Evolutionary conservation across 2,113 vertebrate genomes (phyloP).

Genomic region (Oenanthe melanoleuca): DNA sequence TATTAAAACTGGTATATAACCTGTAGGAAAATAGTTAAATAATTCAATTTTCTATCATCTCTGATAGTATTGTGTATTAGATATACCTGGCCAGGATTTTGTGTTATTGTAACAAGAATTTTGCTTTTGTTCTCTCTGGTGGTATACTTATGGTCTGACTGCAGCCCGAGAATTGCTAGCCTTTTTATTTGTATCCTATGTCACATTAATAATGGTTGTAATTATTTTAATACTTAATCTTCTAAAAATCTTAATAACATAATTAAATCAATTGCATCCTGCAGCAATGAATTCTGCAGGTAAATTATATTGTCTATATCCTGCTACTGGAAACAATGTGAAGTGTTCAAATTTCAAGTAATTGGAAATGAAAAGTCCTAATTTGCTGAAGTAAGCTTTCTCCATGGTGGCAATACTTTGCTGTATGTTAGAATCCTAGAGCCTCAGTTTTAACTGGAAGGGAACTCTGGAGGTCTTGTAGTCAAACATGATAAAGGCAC

Average conservation of each 20-base stretch:
- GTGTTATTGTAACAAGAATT: neutral
- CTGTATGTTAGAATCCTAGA: neutral
- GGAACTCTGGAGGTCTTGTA: neutral
- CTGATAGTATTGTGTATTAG: neutral
- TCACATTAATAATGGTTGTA: neutral
- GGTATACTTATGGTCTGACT: neutral
- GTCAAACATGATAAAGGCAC: neutral
- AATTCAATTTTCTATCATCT: neutral
- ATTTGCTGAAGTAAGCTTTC: neutral
- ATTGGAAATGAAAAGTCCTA: neutral
- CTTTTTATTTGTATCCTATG: slow-evolving; percentile 18
- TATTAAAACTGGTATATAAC: neutral
- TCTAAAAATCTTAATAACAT: slow-evolving; percentile 7
- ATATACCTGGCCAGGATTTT: neutral
- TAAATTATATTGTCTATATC: neutral
- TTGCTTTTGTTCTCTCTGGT: neutral
- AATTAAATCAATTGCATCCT: slow-evolving; percentile 51
- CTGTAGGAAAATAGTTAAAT: neutral
- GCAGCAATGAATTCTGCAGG: neutral
- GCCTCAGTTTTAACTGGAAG: neutral
- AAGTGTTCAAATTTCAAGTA: neutral
- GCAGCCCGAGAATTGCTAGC: neutral
- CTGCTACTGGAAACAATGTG: neutral
- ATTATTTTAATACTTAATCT: slow-evolving; percentile 16
- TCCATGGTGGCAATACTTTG: neutral